phyloP scores from a whole-genome alignment of 64 coral and sea anemone species.

The Hydrozoanthus tunicans region DNA sequence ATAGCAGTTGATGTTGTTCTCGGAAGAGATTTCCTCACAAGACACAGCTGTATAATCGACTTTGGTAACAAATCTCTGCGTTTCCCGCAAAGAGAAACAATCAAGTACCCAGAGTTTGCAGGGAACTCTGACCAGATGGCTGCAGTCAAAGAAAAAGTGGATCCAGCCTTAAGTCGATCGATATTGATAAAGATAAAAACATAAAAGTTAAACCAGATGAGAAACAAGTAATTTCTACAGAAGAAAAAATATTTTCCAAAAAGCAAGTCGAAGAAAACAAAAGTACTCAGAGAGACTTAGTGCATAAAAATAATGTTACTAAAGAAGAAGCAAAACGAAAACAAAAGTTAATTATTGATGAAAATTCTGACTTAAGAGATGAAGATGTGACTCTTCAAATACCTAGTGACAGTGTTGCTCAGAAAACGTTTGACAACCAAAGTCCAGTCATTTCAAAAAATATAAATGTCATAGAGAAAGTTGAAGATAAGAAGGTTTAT shows the following conservation, averaged over 20 bases:
- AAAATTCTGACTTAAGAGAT: constrained; percentile 16
- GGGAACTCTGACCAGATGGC: constrained; percentile 30
- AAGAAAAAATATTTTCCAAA: background rate
- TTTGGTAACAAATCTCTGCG: constrained; percentile 13
- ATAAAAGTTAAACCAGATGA: background rate
- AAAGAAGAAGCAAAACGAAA: constrained; percentile 29
- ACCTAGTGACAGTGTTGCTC: constrained; percentile 27
- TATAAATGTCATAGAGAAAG: background rate
- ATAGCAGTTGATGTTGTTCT: background rate
- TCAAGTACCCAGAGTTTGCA: constrained; percentile 27
- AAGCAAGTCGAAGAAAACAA: background rate
- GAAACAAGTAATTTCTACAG: background rate
- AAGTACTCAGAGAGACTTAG: background rate
- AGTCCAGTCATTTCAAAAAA: background rate
- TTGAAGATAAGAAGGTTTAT: background rate
- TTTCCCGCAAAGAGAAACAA: constrained; percentile 40
- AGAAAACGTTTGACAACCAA: constrained; percentile 34
- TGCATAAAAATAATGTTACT: background rate
- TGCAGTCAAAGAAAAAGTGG: constrained; percentile 30
- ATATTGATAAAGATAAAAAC: background rate
- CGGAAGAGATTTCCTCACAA: constrained; percentile 50
- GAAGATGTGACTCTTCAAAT: background rate
- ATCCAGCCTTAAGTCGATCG: constrained; percentile 15
- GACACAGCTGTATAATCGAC: constrained; percentile 40
- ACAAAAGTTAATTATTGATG: constrained; percentile 9